Evolutionary conservation across 35 echinoderm and acorn worm genomes (phyloP).

Genomic region (Diadema setosum): DNA sequence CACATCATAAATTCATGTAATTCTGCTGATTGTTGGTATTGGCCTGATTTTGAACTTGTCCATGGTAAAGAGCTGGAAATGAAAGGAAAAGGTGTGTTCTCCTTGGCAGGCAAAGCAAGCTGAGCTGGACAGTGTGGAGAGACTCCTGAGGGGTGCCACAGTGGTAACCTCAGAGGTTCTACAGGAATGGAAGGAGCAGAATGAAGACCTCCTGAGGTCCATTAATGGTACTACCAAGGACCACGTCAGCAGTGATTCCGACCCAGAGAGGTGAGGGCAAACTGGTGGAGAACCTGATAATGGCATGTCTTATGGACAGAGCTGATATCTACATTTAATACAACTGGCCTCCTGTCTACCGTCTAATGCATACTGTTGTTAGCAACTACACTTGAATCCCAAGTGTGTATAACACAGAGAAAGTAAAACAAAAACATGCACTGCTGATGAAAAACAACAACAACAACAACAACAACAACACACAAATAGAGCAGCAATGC

Average conservation of each 20-base stretch:
- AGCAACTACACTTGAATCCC: too few species aligned
- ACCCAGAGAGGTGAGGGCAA: neutral
- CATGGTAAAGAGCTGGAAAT: neutral
- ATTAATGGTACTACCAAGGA: neutral
- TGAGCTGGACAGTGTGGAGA: neutral
- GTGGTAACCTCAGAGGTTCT: neutral
- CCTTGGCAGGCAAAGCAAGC: constrained; percentile 18
- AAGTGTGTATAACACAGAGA: too few species aligned
- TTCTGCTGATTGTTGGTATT: neutral
- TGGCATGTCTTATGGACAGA: too few species aligned
- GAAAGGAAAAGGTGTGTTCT: neutral
- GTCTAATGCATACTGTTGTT: too few species aligned
- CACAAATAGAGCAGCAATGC: too few species aligned
- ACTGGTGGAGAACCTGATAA: too few species aligned
- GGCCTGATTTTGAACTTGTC: neutral
- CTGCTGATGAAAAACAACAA: too few species aligned
- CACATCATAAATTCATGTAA: too few species aligned
- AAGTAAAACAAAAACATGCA: too few species aligned
- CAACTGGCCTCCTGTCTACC: too few species aligned
- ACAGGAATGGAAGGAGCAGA: neutral
- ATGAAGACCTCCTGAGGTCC: constrained; percentile 12
- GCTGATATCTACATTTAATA: too few species aligned
- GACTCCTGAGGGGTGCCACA: neutral
- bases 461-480: too few species aligned
- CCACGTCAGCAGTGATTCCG: neutral